Evolutionary conservation across 2,113 vertebrate genomes (phyloP).

Genomic region (Microtus oregoni): DNA sequence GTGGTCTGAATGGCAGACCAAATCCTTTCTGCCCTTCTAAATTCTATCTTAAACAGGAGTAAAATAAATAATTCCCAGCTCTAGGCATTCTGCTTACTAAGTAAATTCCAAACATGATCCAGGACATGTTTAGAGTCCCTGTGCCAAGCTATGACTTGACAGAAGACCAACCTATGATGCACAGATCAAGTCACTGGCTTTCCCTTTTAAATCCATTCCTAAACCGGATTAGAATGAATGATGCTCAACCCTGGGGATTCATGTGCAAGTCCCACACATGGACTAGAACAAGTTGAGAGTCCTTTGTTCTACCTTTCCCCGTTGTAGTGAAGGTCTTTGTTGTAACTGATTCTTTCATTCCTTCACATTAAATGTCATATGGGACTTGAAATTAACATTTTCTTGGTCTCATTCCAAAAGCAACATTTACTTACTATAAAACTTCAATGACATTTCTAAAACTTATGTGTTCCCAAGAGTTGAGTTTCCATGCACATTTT

Average conservation of each 20-base stretch:
- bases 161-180: not conserved
- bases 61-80: too few species aligned
- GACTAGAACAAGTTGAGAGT: too few species aligned
- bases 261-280: not conserved
- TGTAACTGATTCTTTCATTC: not conserved
- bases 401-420: not conserved
- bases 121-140: too few species aligned
- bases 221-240: not conserved
- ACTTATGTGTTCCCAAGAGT: not conserved
- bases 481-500: not conserved
- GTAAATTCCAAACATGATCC: too few species aligned
- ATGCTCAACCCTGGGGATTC: not conserved
- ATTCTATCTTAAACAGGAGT: too few species aligned
- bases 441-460: not conserved
- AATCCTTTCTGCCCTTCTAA: too few species aligned
- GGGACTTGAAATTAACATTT: not conserved
- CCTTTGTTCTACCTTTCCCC: rapidly evolving
- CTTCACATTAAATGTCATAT: not conserved
- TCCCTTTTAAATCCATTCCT: not conserved
- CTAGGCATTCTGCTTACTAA: too few species aligned
- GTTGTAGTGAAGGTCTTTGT: rapidly evolving
- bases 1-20: not conserved
- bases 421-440: not conserved
- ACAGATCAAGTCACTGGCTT: not conserved
- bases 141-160: not conserved